A percentile compares a stretch with the other conserved stretches of the same genome.
Conservation (phyloP, 2,888 invertebrate genomes). For the Ophraella communa region DNA sequence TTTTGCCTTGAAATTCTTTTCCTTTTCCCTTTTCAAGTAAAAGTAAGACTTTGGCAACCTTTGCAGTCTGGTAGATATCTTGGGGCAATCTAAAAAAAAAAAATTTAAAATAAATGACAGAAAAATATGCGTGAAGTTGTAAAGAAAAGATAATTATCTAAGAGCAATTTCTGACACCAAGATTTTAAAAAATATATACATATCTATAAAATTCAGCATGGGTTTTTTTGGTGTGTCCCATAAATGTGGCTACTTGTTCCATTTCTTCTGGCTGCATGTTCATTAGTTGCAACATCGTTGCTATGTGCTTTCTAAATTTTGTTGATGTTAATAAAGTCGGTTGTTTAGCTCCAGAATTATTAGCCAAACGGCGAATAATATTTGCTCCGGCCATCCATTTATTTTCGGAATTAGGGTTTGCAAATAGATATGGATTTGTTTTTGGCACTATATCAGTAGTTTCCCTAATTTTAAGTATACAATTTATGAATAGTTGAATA, state of each 20-base stretch:
- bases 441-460: constrained; percentile 32
- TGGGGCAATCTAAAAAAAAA: constrained; percentile 26
- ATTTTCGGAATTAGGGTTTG: constrained; percentile 31
- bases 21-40: constrained; percentile 31
- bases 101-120: background rate
- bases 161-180: background rate
- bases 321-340: constrained; percentile 32
- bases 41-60: constrained; percentile 30
- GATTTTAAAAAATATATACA: background rate
- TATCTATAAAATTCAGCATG: constrained; percentile 33
- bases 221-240: constrained; percentile 43
- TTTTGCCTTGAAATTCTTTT: constrained; percentile 26
- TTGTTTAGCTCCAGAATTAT: constrained; percentile 29
- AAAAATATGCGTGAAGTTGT: background rate
- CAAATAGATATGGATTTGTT: constrained; percentile 27
- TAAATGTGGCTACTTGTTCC: constrained; percentile 42
- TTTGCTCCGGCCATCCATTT: constrained; percentile 38
- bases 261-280: constrained; percentile 35
- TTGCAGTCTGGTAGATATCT: constrained; percentile 34
- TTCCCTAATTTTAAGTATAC: constrained; percentile 14
- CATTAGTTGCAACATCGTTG: constrained; percentile 41
- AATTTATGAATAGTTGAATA: constrained; percentile 32
- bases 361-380: constrained; percentile 32
- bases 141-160: no score
- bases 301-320: constrained; percentile 40